phyloP scores from a whole-genome alignment of 2,888 invertebrate species.

The Pasiphila rectangulata region DNA sequence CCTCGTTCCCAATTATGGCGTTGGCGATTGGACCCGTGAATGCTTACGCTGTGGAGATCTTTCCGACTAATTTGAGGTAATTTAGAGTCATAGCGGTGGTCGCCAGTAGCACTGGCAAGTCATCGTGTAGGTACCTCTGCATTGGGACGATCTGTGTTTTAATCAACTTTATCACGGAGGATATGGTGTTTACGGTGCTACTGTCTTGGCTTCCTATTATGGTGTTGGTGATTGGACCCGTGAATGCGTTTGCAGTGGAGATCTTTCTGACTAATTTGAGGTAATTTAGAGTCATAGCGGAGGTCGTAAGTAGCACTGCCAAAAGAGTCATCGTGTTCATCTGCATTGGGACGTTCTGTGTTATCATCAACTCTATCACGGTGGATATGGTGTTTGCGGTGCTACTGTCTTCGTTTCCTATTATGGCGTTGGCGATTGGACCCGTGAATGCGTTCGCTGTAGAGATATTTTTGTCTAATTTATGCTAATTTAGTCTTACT shows the following conservation, averaged over 20 bases:
- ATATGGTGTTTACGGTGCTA: constrained; percentile 59
- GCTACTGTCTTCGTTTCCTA: constrained; percentile 57
- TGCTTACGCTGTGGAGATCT: constrained; percentile 68
- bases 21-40: constrained; percentile 68
- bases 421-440: constrained; percentile 62
- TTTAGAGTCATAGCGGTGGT: constrained; percentile 48
- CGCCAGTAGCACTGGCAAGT: too few species aligned
- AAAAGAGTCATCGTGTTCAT: too few species aligned
- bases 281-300: constrained; percentile 54
- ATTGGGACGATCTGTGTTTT: constrained; percentile 57
- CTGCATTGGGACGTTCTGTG: constrained; percentile 54
- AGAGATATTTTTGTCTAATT: constrained; percentile 69
- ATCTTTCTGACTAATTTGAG: constrained; percentile 72
- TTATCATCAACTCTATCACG: constrained; percentile 63
- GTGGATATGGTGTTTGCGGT: constrained; percentile 60
- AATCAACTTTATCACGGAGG: constrained; percentile 63
- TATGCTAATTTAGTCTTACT: constrained; percentile 68
- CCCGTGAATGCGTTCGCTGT: constrained; percentile 71
- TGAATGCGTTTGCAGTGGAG: constrained; percentile 69
- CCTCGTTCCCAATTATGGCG: constrained; percentile 58
- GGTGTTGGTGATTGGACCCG: constrained; percentile 63
- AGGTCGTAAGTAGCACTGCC: constrained; percentile 57
- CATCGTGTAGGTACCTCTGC: too few species aligned
- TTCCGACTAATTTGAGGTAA: constrained; percentile 72
- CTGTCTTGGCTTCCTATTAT: constrained; percentile 59